Base-by-base conservation (phyloP, 2,888 invertebrate genomes). In the Agrenia bidenticulata region DNA sequence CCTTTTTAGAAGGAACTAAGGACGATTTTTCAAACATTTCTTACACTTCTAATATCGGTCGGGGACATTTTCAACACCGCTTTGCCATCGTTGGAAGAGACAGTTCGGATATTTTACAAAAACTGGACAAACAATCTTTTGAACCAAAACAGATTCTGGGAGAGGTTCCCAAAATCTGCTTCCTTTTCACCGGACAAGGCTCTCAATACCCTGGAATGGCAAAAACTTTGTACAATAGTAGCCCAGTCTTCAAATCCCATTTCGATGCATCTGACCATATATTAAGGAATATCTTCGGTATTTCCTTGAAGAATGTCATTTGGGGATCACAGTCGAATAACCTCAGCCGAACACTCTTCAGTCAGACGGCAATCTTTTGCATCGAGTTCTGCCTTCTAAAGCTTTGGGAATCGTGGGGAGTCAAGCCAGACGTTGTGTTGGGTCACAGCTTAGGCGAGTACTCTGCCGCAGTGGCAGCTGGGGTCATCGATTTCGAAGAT, bases 361-460 rank as follows among this genome's bases (percentile, higher is more conserved):
- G 58, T 24, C 64, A 64, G 23, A 32, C 59, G 4, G n/a, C 58
- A 1, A 58, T 64, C 17, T 64, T 59, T 19, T 50, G 58, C 26
- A 24, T 64, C 4, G 50, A 64, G 24, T 58, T 32, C 21, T 62
- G 63, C 41, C 61, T 70, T 2, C 32, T 67, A 1, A 61, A 60
- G 27, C 27, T 67, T 1, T 70, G 70, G 70, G 61, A 62, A 42
- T 60, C 65, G 19, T 65, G 67, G 60, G 67, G 70, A 1, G 42
- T 70, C 2, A n/a, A 17, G 2, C 70, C 70, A 17, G 65, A 65
- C 26, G 50, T 19, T 17, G 70, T 63, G 1, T 54, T 70, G 27
- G 70, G 70, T 41, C 70, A 70, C 55, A 70, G 70, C 39, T 39
- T 70, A 4, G 70, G 70, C 5, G 70, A 70, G 54, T 70, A 67